Conservation (phyloP, 1,140 invertebrate genomes). For the Penaeus vannamei region DNA sequence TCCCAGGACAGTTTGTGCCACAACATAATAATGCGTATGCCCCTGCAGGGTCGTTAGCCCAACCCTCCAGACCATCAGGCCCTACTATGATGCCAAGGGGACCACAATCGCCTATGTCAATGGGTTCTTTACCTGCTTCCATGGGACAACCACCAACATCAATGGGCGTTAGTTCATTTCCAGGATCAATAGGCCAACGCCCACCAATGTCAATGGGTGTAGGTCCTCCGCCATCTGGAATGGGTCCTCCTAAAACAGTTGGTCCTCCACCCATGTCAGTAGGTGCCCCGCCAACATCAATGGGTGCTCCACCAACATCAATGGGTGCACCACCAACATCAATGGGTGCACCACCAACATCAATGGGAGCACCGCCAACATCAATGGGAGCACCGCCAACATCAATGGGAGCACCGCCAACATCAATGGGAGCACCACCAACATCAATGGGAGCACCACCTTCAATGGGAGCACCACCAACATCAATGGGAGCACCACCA, state of each 20-base stretch:
- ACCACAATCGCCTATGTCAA: neutral
- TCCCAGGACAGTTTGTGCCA: too few relatives aligned
- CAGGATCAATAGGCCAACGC: neutral
- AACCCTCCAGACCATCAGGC: too few relatives aligned
- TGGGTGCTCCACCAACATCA: constrained; percentile 31
- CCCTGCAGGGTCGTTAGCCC: too few relatives aligned
- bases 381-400: constrained; percentile 10
- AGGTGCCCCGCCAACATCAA: neutral
- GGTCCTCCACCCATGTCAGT: neutral
- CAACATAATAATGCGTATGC: too few relatives aligned
- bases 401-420: constrained; percentile 23
- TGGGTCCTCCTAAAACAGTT: neutral
- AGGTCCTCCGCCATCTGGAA: neutral
- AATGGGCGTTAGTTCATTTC: neutral
- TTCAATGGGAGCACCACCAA: constrained; percentile 22
- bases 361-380: constrained; percentile 8
- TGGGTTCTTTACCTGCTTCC: neutral
- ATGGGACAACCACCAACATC: neutral
- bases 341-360: constrained; percentile 5
- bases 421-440: neutral
- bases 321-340: neutral
- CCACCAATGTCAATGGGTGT: neutral
- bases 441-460: constrained; percentile 37
- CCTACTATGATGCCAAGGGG: neutral
- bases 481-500: constrained; percentile 21